Base-by-base conservation (phyloP, 2,113 vertebrate species). In the Corydoras sp. region DNA sequence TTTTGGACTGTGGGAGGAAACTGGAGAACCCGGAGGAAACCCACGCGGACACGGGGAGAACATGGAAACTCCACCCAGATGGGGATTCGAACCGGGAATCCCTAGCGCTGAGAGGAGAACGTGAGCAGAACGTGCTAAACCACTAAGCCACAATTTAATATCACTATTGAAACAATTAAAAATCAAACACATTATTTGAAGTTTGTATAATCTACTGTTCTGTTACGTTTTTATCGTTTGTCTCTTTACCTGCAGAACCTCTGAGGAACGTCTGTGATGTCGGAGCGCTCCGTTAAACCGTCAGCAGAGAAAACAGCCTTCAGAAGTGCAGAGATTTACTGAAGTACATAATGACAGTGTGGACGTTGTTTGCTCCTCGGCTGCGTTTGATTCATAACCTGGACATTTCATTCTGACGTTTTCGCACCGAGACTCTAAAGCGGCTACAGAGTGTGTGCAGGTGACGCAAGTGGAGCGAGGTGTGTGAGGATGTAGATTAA, bases 381-480 rank as follows among this genome's bases (percentile, higher is more conserved):
- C 14, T 64, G 15, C 30, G 55, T 72, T 72, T 58, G 62, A 72
- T 72, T 72, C 50, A 55, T 29, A 58, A 62, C 12, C 53, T 29
- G 50, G 50, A 71, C 49, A 55, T 71, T 64, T 56, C 43, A 56
- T 62, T 18, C 35, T 62, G 30, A 13, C 49, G 18, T 71, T 62
- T 71, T 31, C 43, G 15, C n/a, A 56, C 50, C 13, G 30, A 35
- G 54, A 62, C 31, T 24, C 50, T 43, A n/a, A n/a, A 14, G 29
- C 5, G 8, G 31, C 13, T 72, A 24, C 53, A 64, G 9, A 29
- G 58, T 53, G 70, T 72, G 65, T 65, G 70, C 14, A 65, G 35
- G 63, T 58, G 18, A 24, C 18, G 18, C 18, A 24, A 53, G 13
- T 12, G 13, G 10, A 53, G 51, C 3, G 10, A 53, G 13, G 51